Evolutionary conservation across 1,140 invertebrate species (phyloP), one percentile per base, ranked within the genome.

Genomic region (Brachionus sp.): DNA sequence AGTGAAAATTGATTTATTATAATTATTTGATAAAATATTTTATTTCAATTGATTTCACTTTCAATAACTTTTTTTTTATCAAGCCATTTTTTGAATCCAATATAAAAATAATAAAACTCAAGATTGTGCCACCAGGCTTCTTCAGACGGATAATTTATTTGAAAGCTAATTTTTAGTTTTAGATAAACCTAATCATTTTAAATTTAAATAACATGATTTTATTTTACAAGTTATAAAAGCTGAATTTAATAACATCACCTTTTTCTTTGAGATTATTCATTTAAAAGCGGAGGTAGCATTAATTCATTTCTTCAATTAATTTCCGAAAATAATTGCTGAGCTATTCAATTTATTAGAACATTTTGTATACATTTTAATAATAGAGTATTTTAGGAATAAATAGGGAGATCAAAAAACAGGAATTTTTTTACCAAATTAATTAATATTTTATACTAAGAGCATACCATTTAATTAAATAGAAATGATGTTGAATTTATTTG

Each of bases 11-110:
- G 50, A 57, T 57, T 57, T 57, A 57, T 57, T 57, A 57, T 57
- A 57, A 57, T 57, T 57, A 57, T 57, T 57, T 57, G 19, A 57
- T 57, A 57, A 57, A 57, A 57, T 57, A 57, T 57, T 57, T 57
- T 19, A 57, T n/a, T 19, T 57, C 50, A 23, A 57, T 23, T 57
- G n/a, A 16, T n/a, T 50, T 50, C 13, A 50, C 29, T 29, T 29
- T 29, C 44, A 50, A 57, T 57, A 57, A 57, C 50, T 57, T 57
- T 57, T 57, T 57, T 19, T 42, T 42, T 9, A 5, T 50, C 13
- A 50, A 50, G 13, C 44, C 44, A 50, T n/a, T 50, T 50, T 50
- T 50, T n/a, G 16, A 50, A n/a, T 57, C 50, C 50, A 57, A 57
- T 57, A 57, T 19, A 57, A 53, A 53, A 57, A 57, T 57, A 57